These are phyloP conservation scores for Datnioides undecimradiatus DNA, from an alignment of 2,113 vertebrate species.

Conservation along the genomic window DNA sequence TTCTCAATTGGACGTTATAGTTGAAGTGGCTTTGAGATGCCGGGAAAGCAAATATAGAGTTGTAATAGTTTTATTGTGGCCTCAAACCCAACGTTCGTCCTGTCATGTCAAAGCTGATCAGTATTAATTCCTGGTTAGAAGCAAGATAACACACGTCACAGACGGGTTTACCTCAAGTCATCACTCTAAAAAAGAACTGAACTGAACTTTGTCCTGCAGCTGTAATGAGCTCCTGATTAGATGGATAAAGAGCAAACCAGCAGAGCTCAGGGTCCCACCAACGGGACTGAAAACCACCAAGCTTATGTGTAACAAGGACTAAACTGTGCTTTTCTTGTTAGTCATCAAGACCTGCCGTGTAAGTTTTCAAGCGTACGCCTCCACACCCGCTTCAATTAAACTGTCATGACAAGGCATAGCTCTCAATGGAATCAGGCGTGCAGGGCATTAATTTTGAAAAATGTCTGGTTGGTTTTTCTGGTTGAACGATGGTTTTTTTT, in stretches of 20 bases:
- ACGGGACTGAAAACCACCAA: neutral
- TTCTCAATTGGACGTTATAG: too few relatives aligned
- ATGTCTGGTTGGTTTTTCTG: neutral
- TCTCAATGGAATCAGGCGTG: neutral
- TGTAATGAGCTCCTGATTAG: neutral
- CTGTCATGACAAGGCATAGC: neutral
- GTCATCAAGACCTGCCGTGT: neutral
- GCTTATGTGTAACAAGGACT: neutral
- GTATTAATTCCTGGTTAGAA: neutral
- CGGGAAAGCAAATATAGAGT: neutral
- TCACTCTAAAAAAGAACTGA: neutral
- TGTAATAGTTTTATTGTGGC: neutral
- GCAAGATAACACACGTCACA: neutral
- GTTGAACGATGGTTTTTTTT: too few relatives aligned
- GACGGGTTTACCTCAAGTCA: constrained; percentile 4
- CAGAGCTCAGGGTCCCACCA: neutral
- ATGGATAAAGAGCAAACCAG: neutral
- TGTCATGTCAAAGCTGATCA: neutral
- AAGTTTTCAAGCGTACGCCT: neutral
- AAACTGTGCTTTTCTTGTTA: neutral
- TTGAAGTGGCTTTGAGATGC: neutral
- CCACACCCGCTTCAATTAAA: neutral
- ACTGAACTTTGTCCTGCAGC: constrained; percentile 12
- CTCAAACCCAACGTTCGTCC: neutral
- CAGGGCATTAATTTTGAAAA: too few relatives aligned